Evolutionary conservation across 2,888 invertebrate genomes (phyloP).

Genomic region (Glyphotaelius pellucidus): DNA sequence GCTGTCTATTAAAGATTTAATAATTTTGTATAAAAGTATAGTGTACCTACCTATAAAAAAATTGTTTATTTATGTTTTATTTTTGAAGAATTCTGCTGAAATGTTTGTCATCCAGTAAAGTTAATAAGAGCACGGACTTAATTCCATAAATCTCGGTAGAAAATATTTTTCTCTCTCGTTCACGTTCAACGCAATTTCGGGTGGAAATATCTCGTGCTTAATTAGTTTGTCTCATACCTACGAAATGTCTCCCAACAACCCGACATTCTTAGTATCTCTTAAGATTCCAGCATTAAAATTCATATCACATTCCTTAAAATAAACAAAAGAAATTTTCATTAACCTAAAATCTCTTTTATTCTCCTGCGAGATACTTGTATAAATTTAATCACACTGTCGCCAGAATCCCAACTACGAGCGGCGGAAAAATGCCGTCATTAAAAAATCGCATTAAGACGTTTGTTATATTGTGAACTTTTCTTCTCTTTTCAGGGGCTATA

Average conservation of each 20-base stretch:
- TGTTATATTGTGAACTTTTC: conserved; percentile 45
- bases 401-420: not conserved
- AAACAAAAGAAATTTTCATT: conserved; percentile 40
- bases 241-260: not conserved
- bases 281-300: not conserved
- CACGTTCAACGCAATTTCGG: not conserved
- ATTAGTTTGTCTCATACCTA: not conserved
- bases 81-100: too few species aligned
- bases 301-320: conserved; percentile 20
- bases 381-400: conserved; percentile 45
- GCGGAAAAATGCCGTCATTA: conserved; percentile 45
- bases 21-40: too few species aligned
- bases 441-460: conserved; percentile 52
- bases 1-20: too few species aligned
- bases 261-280: not conserved
- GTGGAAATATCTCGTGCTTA: not conserved
- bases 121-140: not conserved
- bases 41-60: too few species aligned
- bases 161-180: not conserved
- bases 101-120: not conserved
- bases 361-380: conserved; percentile 33
- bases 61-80: too few species aligned
- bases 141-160: not conserved
- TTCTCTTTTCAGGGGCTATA: conserved; percentile 24
- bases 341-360: conserved; percentile 37